Evolutionary conservation across 2,797 vertebrate genomes (phyloP), one percentile per base, ranked within the genome.

Genomic region (Danio choprae): DNA sequence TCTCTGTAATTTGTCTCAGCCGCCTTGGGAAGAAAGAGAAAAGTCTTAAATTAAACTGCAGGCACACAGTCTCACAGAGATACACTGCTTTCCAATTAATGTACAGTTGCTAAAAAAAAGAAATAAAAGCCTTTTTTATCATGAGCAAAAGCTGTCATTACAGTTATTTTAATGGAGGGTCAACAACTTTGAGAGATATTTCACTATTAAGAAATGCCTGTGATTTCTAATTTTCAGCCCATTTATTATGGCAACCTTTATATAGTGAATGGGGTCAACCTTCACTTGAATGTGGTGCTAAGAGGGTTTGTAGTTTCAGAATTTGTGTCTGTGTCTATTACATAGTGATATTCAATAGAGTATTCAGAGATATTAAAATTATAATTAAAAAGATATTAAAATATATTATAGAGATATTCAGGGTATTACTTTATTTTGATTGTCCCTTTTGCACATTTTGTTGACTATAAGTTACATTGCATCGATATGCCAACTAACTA

Each of bases 1-100:
- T 60, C 70, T 74, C 12, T 78, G 55, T 79, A 69, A 83, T 79
- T 74, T 83, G 71, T 60, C 16, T 62, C 40, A 41, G 40, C 48
- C 60, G 75, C 46, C 8, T 72, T 72, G 46, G 29, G 20, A 74
- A 70, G 29, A 75, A 60, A 7, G 4, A 40, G 6, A 43, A 51
- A 11, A 40, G 40, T 41, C 36, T 51, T 41, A 36, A 22, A 72
- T 18, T n/a, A 77, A 79, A 58, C 64, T 4, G 29, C 50, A 38
- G 44, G 67, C 13, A 50, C 13, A 50, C 38, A 46, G 44, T 59
- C 22, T 69, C 1, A 10, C 75, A 60, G 11, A 78, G 44, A 58
- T 50, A 6, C 16, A 29, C 20, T 79, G 55, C 56, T 16, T 56
- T 41, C 9, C 6, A 60, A 70, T 71, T 79, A 69, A 38, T 46